Conservation (phyloP, 2,113 vertebrate species). For the Rhinoderma darwinii region DNA sequence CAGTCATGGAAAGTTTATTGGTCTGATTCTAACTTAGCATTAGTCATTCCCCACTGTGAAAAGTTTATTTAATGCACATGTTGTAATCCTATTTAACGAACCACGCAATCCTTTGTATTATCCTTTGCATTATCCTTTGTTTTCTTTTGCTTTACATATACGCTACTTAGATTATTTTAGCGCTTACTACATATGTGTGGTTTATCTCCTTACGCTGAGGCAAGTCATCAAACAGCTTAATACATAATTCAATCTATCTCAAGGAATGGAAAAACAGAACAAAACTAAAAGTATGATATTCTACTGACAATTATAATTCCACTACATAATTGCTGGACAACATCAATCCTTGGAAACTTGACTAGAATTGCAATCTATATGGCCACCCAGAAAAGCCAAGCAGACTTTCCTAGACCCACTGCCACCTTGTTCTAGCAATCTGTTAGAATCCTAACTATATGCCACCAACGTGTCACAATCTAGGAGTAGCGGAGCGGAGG, state of each 20-base stretch:
- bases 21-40: slow-evolving; percentile 15
- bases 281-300: too few species aligned
- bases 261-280: not conserved
- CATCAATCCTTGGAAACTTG: too few species aligned
- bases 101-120: not conserved
- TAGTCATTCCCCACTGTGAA: slow-evolving; percentile 3
- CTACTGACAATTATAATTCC: too few species aligned
- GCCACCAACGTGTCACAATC: too few species aligned
- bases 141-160: not conserved
- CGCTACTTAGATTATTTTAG: slow-evolving; percentile 15
- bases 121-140: not conserved
- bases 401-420: too few species aligned
- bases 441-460: too few species aligned
- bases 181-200: not conserved
- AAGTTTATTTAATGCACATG: slow-evolving; percentile 49
- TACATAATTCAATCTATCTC: not conserved
- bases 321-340: too few species aligned
- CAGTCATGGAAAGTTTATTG: slow-evolving; percentile 38
- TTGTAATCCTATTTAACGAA: slow-evolving; percentile 31
- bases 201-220: not conserved
- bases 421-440: too few species aligned
- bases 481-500: too few species aligned
- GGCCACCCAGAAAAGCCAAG: too few species aligned
- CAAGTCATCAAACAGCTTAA: not conserved
- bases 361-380: too few species aligned